Evolutionary conservation across 2,888 invertebrate genomes (phyloP).

Genomic region (Incurvaria masculella): DNA sequence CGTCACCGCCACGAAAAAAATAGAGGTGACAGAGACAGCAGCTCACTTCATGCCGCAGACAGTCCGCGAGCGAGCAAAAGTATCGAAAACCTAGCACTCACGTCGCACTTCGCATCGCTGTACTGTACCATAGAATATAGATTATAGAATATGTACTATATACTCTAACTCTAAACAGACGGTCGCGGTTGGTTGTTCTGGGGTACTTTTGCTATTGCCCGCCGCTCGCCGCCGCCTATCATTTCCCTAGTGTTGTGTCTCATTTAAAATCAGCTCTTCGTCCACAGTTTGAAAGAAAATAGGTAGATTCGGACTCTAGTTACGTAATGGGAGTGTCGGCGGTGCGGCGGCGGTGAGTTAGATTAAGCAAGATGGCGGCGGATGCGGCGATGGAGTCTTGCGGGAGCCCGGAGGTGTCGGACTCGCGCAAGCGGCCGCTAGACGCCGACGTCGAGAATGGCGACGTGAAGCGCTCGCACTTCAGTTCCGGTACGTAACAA

Average conservation of each 20-base stretch:
- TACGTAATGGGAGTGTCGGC: slow-evolving; percentile 50
- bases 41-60: not conserved
- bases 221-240: not conserved
- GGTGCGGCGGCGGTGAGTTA: not conserved
- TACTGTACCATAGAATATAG: too few species aligned
- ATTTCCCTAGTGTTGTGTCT: not conserved
- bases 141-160: too few species aligned
- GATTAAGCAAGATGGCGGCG: slow-evolving; percentile 76
- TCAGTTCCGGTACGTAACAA: slow-evolving; percentile 86
- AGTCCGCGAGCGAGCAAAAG: not conserved
- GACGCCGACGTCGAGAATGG: slow-evolving; percentile 87
- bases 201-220: not conserved
- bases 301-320: slow-evolving; percentile 19
- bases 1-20: too few species aligned
- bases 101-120: too few species aligned
- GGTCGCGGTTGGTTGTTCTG: not conserved
- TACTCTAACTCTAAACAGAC: too few species aligned
- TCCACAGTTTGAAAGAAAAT: not conserved
- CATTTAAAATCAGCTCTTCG: not conserved
- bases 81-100: not conserved
- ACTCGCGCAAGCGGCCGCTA: slow-evolving; percentile 87
- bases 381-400: slow-evolving; percentile 93
- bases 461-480: slow-evolving; percentile 86
- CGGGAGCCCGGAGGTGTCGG: slow-evolving; percentile 88
- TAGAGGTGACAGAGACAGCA: too few species aligned